Percentiles rank a stretch among this genome's conserved stretches.
Conservation (phyloP, 64 coral and sea anemone species). For the Stylophora pistillata region DNA sequence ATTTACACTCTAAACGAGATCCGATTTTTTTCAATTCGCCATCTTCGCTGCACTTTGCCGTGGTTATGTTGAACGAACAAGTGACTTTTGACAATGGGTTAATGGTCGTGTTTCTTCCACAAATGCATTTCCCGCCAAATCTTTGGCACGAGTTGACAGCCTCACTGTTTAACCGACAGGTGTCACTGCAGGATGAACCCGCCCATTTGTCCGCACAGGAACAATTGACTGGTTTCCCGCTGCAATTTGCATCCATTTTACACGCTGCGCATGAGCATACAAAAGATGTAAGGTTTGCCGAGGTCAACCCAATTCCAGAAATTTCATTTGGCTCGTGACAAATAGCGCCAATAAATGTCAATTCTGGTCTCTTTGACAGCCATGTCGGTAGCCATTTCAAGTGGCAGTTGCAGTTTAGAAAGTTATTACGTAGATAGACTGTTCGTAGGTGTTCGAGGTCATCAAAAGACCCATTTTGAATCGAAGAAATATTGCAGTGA, state of each 20-base stretch:
- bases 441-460: neutral
- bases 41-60: slow-evolving; percentile 29
- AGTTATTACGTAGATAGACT: slow-evolving; percentile 30
- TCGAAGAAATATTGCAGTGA: slow-evolving; percentile 10
- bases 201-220: neutral
- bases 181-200: slow-evolving; percentile 1
- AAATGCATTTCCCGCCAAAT: slow-evolving; percentile 14
- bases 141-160: neutral
- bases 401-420: slow-evolving; percentile 41
- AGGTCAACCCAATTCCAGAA: neutral
- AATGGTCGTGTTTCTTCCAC: neutral
- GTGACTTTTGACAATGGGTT: neutral
- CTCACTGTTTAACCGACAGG: neutral
- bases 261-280: slow-evolving; percentile 32
- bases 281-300: slow-evolving; percentile 20
- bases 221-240: neutral
- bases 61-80: slow-evolving; percentile 51
- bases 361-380: neutral
- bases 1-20: slow-evolving; percentile 31
- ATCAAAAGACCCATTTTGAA: slow-evolving; percentile 40
- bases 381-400: slow-evolving; percentile 28
- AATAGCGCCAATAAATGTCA: neutral
- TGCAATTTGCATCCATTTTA: slow-evolving; percentile 18
- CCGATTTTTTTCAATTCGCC: slow-evolving; percentile 29
- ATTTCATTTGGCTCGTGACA: slow-evolving; percentile 21